A percentile compares a stretch with the other conserved stretches of the same genome.
phyloP scores from a whole-genome alignment of 2,797 vertebrate species.

The Typhlichthys subterraneus region DNA sequence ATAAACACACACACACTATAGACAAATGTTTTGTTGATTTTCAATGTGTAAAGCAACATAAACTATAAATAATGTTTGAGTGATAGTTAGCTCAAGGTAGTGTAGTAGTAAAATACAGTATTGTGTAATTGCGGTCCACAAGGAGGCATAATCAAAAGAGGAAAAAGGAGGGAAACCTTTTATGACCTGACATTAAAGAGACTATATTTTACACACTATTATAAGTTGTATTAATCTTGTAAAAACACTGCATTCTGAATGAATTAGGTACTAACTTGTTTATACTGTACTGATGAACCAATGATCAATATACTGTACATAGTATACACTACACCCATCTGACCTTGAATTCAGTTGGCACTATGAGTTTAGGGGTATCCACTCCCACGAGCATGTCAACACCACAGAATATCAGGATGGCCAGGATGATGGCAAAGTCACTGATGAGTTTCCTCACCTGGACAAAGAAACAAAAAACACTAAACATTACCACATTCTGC shows the following conservation, averaged over 20 bases:
- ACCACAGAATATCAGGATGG: constrained; percentile 94
- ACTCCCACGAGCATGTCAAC: constrained; percentile 93
- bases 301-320: too few species aligned
- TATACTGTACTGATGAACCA: background rate
- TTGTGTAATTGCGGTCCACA: too few species aligned
- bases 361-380: constrained; percentile 94
- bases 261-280: background rate
- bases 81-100: too few species aligned
- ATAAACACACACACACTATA: background rate
- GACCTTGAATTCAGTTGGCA: constrained; percentile 98
- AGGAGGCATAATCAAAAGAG: too few species aligned
- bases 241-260: background rate
- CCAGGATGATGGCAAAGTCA: constrained; percentile 96
- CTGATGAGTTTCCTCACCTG: constrained; percentile 97
- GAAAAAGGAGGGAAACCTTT: too few species aligned
- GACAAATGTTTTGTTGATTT: background rate
- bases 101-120: too few species aligned
- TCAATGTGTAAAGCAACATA: too few species aligned
- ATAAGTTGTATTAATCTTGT: too few species aligned
- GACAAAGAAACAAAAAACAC: background rate
- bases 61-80: too few species aligned
- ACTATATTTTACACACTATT: too few species aligned
- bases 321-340: constrained; percentile 10
- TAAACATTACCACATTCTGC: too few species aligned
- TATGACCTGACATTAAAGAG: too few species aligned